Conservation (phyloP, 2,113 vertebrate genomes). For the Peromyscus maniculatus region DNA sequence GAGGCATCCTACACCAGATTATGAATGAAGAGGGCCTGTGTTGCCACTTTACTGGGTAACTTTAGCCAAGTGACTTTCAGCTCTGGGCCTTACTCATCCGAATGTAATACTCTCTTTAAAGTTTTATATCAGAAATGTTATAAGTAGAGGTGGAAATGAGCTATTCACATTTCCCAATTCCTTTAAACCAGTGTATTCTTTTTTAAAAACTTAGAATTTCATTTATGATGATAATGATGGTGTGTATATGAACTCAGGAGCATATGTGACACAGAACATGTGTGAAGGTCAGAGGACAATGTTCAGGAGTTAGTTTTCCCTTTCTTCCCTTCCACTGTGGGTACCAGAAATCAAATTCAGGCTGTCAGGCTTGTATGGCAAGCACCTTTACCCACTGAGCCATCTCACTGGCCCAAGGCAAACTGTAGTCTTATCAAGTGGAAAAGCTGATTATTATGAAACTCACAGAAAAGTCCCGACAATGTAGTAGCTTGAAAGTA, state of each 20-base stretch:
- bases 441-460: conserved; percentile 40
- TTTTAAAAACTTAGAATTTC: neutral
- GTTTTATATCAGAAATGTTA: neutral
- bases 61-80: conserved; percentile 20
- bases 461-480: conserved; percentile 7
- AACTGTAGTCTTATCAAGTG: conserved; percentile 12
- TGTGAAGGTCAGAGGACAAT: neutral
- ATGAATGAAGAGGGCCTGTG: neutral
- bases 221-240: neutral
- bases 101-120: conserved; percentile 31
- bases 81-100: neutral
- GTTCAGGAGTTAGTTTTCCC: no score
- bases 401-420: neutral
- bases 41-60: neutral
- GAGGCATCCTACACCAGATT: neutral
- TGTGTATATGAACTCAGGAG: neutral
- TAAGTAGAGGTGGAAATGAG: neutral
- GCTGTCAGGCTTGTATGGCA: neutral
- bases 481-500: neutral
- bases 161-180: neutral
- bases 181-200: neutral
- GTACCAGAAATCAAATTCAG: neutral
- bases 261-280: neutral
- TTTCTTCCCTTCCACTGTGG: neutral
- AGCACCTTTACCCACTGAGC: neutral